These are phyloP conservation scores for Callithrix jacchus DNA, from an alignment of 2,113 vertebrate species.

Conservation along the genomic window DNA sequence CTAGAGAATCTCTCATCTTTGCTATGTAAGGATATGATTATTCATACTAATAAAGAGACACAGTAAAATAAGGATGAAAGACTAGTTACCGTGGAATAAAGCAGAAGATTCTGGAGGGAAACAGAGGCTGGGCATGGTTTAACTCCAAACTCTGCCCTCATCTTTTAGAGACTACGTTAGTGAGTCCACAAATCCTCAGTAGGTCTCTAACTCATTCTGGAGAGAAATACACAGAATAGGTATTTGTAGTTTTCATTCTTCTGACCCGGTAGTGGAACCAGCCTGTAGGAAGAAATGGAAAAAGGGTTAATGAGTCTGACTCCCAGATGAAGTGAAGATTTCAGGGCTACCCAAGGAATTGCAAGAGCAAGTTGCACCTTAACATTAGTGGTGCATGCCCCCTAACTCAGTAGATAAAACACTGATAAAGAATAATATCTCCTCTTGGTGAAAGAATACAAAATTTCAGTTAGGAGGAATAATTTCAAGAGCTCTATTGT, in stretches of 20 bases:
- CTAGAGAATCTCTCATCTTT: background rate
- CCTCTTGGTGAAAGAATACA: background rate
- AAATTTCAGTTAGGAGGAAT: background rate
- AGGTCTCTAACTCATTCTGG: background rate
- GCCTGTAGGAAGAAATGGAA: background rate
- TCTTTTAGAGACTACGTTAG: background rate
- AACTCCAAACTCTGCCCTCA: background rate
- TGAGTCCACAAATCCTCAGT: background rate
- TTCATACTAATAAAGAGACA: background rate
- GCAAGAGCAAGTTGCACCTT: background rate
- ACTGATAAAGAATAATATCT: background rate
- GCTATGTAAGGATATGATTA: background rate
- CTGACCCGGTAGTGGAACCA: background rate
- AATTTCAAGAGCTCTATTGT: background rate
- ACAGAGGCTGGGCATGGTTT: background rate
- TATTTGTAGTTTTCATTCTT: background rate
- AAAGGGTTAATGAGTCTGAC: too few species aligned
- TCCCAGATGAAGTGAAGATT: background rate
- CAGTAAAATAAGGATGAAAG: background rate
- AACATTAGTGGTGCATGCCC: rapidly evolving
- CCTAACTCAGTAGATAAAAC: background rate
- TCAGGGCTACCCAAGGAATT: background rate
- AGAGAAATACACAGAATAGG: background rate
- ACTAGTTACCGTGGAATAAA: background rate
- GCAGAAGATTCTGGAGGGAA: background rate